phyloP scores from a whole-genome alignment of 2,797 vertebrate species.

The Sitta carolinensis region DNA sequence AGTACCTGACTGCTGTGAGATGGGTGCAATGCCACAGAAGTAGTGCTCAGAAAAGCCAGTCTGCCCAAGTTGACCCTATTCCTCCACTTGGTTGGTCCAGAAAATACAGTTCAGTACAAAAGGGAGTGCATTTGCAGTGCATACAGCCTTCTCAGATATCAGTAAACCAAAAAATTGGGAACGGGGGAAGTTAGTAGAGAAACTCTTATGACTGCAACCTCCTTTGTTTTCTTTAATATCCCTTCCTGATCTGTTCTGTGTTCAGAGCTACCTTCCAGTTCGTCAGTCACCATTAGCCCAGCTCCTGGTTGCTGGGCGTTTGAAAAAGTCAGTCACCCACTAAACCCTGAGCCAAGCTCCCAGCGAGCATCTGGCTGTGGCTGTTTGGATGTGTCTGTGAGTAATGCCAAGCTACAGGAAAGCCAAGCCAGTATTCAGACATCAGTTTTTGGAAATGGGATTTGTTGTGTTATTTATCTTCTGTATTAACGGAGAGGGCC shows the following conservation, averaged over 20 bases:
- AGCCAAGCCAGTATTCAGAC: slow-evolving; percentile 48
- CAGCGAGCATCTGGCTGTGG: background rate
- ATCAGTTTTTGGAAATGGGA: slow-evolving; percentile 39
- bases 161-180: background rate
- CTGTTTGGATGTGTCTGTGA: slow-evolving; percentile 30
- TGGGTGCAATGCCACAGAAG: background rate
- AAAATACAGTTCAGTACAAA: background rate
- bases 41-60: background rate
- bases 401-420: slow-evolving; percentile 12
- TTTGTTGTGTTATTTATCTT: slow-evolving; percentile 35
- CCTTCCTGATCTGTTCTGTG: background rate
- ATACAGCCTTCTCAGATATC: background rate
- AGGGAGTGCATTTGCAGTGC: background rate
- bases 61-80: background rate
- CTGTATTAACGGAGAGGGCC: background rate
- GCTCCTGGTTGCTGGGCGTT: background rate
- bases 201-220: background rate
- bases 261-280: background rate
- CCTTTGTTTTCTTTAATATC: background rate
- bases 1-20: background rate
- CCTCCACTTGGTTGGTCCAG: background rate
- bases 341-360: slow-evolving; percentile 31
- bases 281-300: background rate
- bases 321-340: slow-evolving; percentile 27
- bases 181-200: background rate